These are phyloP conservation scores for Acipenser ruthenus DNA, from an alignment of 2,797 vertebrate species.

Conservation along the genomic window DNA sequence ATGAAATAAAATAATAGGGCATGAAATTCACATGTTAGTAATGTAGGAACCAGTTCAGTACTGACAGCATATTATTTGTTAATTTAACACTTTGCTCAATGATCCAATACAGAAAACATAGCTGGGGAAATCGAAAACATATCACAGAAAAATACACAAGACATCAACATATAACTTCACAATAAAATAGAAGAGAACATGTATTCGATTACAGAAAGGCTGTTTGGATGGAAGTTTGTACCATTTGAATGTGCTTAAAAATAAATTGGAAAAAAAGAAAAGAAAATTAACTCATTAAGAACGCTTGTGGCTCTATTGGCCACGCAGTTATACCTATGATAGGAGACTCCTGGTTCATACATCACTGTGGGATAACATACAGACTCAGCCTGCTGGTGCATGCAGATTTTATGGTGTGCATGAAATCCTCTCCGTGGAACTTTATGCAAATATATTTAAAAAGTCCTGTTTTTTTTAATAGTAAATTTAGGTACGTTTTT, in stretches of 20 bases:
- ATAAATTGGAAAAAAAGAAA: not conserved
- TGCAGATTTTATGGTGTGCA: too few relatives aligned
- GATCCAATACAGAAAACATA: constrained; percentile 5
- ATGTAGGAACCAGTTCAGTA: not conserved
- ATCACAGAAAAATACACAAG: not conserved
- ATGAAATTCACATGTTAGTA: not conserved
- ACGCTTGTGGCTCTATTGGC: not conserved
- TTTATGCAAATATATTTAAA: too few relatives aligned
- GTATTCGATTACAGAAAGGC: too few relatives aligned
- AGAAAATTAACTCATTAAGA: not conserved
- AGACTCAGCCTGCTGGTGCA: too few relatives aligned
- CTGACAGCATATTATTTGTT: not conserved
- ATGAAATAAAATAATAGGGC: not conserved
- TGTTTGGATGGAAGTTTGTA: not conserved
- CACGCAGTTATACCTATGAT: not conserved
- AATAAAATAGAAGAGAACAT: not conserved
- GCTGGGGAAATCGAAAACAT: not conserved
- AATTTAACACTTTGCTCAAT: not conserved
- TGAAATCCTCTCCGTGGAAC: too few relatives aligned
- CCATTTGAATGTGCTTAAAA: not conserved
- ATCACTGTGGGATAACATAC: too few relatives aligned
- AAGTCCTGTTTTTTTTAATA: too few relatives aligned
- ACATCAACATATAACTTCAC: not conserved
- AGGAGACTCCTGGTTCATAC: too few relatives aligned
- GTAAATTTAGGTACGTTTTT: too few relatives aligned